These are phyloP conservation scores for Cryptotis parvus DNA, from an alignment of 2,113 vertebrate species.

Conservation along the genomic window DNA sequence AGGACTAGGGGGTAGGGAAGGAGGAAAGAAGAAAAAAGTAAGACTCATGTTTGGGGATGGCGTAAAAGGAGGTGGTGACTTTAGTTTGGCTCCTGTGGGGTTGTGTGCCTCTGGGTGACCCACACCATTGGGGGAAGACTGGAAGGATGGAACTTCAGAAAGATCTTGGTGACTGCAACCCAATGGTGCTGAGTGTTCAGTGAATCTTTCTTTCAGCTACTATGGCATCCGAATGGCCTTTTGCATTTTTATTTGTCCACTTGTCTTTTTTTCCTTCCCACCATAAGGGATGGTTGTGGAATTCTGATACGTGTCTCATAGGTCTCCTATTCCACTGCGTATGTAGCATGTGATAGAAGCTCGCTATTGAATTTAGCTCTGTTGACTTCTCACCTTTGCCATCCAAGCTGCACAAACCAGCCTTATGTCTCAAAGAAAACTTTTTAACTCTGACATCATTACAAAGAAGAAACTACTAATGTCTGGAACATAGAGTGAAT, in stretches of 20 bases:
- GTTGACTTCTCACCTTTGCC: neutral
- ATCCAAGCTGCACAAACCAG: neutral
- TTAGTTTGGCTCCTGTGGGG: neutral
- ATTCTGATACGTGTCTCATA: neutral
- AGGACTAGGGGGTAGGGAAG: neutral
- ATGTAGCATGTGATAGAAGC: no score
- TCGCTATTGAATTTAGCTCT: neutral
- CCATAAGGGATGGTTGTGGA: neutral
- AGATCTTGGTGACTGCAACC: neutral
- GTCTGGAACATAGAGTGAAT: neutral
- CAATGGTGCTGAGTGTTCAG: neutral
- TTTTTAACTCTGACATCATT: slow-evolving; percentile 14
- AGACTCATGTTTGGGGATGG: neutral
- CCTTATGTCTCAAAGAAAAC: slow-evolving; percentile 8
- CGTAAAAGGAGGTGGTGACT: neutral
- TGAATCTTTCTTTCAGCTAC: neutral
- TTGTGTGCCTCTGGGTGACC: neutral
- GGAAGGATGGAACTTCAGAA: neutral
- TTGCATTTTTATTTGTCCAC: neutral
- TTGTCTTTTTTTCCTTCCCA: neutral
- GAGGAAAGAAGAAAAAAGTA: neutral
- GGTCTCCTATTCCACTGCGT: no score
- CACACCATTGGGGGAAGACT: no score
- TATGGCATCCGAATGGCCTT: neutral
- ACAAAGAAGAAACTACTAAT: neutral